Evolutionary conservation across 2,888 invertebrate species (phyloP).

Genomic region (Dasysyrphus albostriatus): DNA sequence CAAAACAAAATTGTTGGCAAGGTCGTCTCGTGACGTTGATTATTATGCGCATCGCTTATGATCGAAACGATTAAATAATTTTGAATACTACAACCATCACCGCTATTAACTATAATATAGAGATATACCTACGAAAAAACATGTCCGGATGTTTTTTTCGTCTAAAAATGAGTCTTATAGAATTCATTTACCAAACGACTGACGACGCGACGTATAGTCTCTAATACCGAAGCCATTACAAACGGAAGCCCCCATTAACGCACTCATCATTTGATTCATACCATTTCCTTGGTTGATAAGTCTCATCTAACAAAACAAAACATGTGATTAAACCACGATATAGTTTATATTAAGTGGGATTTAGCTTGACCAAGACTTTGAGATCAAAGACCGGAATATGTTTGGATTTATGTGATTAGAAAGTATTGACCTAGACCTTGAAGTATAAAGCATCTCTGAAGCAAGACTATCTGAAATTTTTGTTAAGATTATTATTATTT

Average conservation of each 20-base stretch:
- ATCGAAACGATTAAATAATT: conserved; percentile 67
- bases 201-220: neutral
- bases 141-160: conserved; percentile 15
- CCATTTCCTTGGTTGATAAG: conserved; percentile 57
- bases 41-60: conserved; percentile 74
- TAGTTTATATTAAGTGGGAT: conserved; percentile 47
- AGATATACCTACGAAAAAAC: neutral
- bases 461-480: conserved; percentile 39
- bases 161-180: conserved; percentile 52
- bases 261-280: conserved; percentile 25
- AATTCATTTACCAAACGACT: neutral
- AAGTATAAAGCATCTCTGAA: conserved; percentile 23
- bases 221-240: conserved; percentile 14
- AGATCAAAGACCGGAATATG: conserved; percentile 40
- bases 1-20: conserved; percentile 75
- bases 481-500: conserved; percentile 9
- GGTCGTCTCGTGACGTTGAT: conserved; percentile 75
- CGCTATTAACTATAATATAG: neutral
- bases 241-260: conserved; percentile 23
- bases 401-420: conserved; percentile 44
- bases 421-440: conserved; percentile 73
- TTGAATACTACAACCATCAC: conserved; percentile 50
- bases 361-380: conserved; percentile 22
- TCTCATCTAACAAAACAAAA: conserved; percentile 51
- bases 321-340: conserved; percentile 48